These are phyloP conservation scores for Periophthalmodon schlosseri DNA, from an alignment of 2,113 vertebrate species.

Conservation along the genomic window DNA sequence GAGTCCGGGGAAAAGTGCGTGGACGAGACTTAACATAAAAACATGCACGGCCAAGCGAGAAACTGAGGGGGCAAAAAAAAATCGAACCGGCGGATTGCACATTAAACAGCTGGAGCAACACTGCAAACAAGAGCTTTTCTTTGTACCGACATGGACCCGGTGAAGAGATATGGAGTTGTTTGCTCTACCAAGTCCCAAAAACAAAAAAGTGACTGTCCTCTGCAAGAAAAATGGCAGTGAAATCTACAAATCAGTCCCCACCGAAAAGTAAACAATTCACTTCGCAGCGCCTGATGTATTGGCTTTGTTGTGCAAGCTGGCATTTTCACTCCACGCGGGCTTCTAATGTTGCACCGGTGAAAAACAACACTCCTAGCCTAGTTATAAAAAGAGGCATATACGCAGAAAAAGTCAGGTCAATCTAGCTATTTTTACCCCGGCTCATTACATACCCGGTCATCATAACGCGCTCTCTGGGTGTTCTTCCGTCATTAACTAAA, in stretches of 20 bases:
- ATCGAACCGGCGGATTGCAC: constrained; percentile 44
- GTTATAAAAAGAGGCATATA: constrained; percentile 46
- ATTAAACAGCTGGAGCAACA: constrained; percentile 53
- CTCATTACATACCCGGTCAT: constrained; percentile 61
- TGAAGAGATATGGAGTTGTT: constrained; percentile 58
- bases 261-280: constrained; percentile 66
- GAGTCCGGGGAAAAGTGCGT: constrained; percentile 20
- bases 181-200: constrained; percentile 35
- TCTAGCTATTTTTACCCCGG: constrained; percentile 66
- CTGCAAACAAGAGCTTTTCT: constrained; percentile 44
- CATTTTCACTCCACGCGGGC: constrained; percentile 47
- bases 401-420: constrained; percentile 68
- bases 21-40: constrained; percentile 44
- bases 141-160: constrained; percentile 48
- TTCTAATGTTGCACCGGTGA: constrained; percentile 65
- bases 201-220: constrained; percentile 40
- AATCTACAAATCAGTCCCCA: constrained; percentile 65
- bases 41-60: constrained; percentile 33
- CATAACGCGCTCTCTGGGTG: constrained; percentile 47
- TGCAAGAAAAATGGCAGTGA: constrained; percentile 45
- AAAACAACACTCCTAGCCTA: constrained; percentile 58
- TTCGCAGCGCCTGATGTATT: constrained; percentile 61
- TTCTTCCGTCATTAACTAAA: constrained; percentile 57
- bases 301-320: constrained; percentile 59
- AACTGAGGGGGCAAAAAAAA: constrained; percentile 41